Percentiles rank a stretch among this genome's conserved stretches.
These are phyloP conservation scores for Cephus spinipes DNA, from an alignment of 2,888 invertebrate genomes.

Conservation along the genomic window DNA sequence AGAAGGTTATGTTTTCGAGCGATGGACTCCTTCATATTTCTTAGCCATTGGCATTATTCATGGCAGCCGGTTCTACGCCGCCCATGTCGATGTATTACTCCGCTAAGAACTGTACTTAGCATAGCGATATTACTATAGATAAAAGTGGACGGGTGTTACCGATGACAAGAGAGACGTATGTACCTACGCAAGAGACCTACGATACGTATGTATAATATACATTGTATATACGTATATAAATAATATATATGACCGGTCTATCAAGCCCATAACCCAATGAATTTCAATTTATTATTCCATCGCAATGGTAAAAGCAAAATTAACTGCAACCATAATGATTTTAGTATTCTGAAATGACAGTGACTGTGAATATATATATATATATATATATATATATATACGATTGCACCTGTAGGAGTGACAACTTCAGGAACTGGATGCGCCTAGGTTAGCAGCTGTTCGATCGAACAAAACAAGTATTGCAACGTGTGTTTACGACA, in stretches of 20 bases:
- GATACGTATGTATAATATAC: background rate
- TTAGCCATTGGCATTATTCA: background rate
- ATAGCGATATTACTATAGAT: background rate
- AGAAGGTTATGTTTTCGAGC: background rate
- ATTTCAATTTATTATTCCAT: background rate
- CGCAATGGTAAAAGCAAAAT: background rate
- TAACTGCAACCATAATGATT: background rate
- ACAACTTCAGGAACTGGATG: slow-evolving; percentile 35
- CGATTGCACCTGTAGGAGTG: slow-evolving; percentile 25
- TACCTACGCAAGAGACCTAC: background rate
- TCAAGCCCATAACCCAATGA: background rate
- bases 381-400: background rate
- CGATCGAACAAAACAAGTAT: slow-evolving; percentile 38
- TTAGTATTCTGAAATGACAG: background rate
- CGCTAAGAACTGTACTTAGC: background rate
- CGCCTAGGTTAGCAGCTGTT: slow-evolving; percentile 47
- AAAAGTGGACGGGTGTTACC: background rate
- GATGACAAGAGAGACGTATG: background rate
- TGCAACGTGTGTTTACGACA: slow-evolving; percentile 55
- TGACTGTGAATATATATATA: background rate
- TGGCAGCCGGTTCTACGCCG: background rate
- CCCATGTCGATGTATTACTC: background rate
- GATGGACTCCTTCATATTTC: background rate
- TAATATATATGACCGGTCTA: background rate
- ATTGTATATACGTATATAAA: background rate